Percentiles rank a stretch among this genome's conserved stretches.
Evolutionary conservation across 1,140 invertebrate genomes (phyloP).

Genomic region (Pemphigus obesinymphae): DNA sequence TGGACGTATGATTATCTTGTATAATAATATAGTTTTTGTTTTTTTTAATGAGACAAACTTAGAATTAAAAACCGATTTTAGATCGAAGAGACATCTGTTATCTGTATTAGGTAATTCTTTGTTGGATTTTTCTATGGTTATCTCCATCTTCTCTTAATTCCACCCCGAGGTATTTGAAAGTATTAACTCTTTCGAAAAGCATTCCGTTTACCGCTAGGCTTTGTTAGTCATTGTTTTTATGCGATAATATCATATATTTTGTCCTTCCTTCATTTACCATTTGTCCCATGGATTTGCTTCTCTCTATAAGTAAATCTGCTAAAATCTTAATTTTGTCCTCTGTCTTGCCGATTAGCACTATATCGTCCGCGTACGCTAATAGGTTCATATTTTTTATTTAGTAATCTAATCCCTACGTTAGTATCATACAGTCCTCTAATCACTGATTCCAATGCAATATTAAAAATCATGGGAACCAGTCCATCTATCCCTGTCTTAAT

Average conservation of each 20-base stretch:
- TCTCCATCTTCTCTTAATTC: neutral
- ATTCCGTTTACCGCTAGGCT: neutral
- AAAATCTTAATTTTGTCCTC: neutral
- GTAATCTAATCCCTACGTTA: neutral
- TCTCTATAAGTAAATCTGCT: constrained; percentile 1
- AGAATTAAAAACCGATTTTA: neutral
- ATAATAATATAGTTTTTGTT: too few relatives aligned
- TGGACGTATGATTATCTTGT: too few relatives aligned
- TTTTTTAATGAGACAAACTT: neutral
- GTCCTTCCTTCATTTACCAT: neutral
- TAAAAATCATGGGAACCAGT: neutral
- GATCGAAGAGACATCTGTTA: neutral
- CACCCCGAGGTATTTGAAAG: neutral
- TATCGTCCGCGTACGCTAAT: neutral
- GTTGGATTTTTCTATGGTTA: neutral
- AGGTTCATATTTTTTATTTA: neutral
- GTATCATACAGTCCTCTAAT: neutral
- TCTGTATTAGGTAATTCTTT: neutral
- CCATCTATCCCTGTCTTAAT: neutral
- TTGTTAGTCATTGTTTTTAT: neutral
- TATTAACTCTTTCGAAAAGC: neutral
- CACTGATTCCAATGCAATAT: neutral
- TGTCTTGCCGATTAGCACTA: neutral
- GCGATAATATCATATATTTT: neutral
- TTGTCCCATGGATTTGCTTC: neutral